Base-by-base conservation (phyloP, 2,113 vertebrate species). In the Gambusia affinis region DNA sequence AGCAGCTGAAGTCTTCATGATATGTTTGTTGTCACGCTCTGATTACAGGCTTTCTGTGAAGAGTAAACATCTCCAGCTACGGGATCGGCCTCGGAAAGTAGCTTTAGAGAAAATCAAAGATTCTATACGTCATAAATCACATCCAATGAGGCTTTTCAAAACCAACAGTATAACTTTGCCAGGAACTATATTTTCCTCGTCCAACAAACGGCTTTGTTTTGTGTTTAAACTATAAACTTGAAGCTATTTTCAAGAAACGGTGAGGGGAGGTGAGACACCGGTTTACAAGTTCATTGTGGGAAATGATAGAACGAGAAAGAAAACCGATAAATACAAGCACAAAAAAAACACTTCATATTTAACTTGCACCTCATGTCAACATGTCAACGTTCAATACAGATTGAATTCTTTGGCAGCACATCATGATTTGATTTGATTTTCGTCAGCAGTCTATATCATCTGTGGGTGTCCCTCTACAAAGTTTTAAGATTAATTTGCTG, bases 21-120 rank as follows among this genome's bases (percentile, higher is more conserved):
- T 75, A 74, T 88, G 81, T 87, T 84, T 90, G 72, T 64, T 82
- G 83, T 82, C 76, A 84, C 63, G 79, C 70, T 87, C 66, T 22
- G 82, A 77, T 63, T 81, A 78, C 60, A 82, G 72, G 75, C 68
- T 72, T n/a, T 62, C 73, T 61, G 64, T 39, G 57, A 67, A 70
- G 62, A 67, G 29, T 29, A 33, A 75, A 63, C 75, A 64, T 72
- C 65, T n/a, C 8, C 63, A 37, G 42, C 17, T 35, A 3, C 63
- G 64, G 66, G 39, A 73, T 35, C 31, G 17, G 73, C 70, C 54
- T 67, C 28, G 3, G 19, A 81, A 73, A 72, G 30, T 72, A 12
- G 35, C 75, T 69, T 73, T 60, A 28, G 65, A 68, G 69, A 42
- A 70, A 82, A 73, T 15, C 12, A 72, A 70, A 75, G 31, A 47